Percentiles rank a stretch among this genome's conserved stretches.
Conservation (phyloP, 1,140 invertebrate species). For the Copidosoma floridanum region DNA sequence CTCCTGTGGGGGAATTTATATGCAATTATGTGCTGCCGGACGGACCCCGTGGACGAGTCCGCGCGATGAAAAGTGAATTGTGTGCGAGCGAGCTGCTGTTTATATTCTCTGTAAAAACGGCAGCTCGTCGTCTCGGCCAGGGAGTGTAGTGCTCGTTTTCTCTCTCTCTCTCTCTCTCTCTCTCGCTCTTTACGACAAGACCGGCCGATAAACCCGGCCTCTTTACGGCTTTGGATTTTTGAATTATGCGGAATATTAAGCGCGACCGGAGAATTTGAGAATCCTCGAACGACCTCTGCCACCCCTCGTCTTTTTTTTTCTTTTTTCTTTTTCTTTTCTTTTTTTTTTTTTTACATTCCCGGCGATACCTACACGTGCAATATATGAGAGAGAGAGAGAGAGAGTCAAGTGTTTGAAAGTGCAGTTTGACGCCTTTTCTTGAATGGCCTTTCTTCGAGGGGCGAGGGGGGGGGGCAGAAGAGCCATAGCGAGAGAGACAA, state of each 20-base stretch:
- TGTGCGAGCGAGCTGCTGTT: no score
- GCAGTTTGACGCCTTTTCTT: no score
- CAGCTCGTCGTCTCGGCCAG: no score
- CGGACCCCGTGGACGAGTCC: no score
- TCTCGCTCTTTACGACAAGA: conserved; percentile 6
- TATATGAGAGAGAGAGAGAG: no score
- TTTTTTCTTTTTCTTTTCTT: neutral
- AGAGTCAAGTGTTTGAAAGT: no score
- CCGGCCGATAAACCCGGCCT: conserved; percentile 11
- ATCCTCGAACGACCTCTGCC: neutral
- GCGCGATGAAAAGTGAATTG: conserved; percentile 12
- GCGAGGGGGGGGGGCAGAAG: neutral
- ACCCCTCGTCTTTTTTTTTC: neutral
- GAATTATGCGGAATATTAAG: conserved; percentile 13
- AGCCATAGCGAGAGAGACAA: neutral
- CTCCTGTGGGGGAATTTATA: conserved; percentile 4
- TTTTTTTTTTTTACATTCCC: no score
- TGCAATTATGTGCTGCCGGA: neutral
- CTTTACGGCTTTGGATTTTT: conserved; percentile 14
- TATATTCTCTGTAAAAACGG: no score
- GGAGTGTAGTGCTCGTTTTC: no score
- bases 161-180: no score
- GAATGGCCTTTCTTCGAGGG: neutral
- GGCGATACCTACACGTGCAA: no score
- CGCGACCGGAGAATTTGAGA: conserved; percentile 5